Percentiles rank a stretch among this genome's conserved stretches.
phyloP scores from a whole-genome alignment of 1,140 invertebrate species.

The Calephelis nemesis region DNA sequence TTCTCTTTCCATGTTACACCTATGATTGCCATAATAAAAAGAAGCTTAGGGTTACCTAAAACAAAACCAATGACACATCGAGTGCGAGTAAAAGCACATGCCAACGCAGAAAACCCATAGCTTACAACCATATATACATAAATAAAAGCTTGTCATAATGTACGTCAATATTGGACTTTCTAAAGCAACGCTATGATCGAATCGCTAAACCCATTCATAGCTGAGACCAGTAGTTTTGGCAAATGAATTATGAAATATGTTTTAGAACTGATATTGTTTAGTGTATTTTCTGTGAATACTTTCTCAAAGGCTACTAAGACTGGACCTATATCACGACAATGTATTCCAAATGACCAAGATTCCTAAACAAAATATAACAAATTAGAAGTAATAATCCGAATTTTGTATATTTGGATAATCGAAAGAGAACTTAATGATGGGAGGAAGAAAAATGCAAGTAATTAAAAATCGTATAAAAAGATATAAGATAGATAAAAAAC shows the following conservation, averaged over 20 bases:
- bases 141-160: constrained; percentile 39
- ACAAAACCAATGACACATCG: constrained; percentile 36
- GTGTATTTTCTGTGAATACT: too few relatives aligned
- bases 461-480: too few relatives aligned
- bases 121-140: constrained; percentile 59
- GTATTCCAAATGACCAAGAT: too few relatives aligned
- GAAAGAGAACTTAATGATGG: too few relatives aligned
- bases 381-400: too few relatives aligned
- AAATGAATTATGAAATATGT: background rate
- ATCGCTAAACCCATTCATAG: background rate
- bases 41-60: constrained; percentile 59
- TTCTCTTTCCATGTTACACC: background rate
- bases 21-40: constrained; percentile 15
- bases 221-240: background rate
- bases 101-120: constrained; percentile 64
- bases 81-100: constrained; percentile 51
- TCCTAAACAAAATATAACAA: too few relatives aligned
- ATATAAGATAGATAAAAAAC: too few relatives aligned
- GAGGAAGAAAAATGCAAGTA: too few relatives aligned
- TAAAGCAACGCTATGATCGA: constrained; percentile 43
- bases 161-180: constrained; percentile 74
- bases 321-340: too few relatives aligned
- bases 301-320: too few relatives aligned
- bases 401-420: too few relatives aligned
- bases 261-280: too few relatives aligned